These are phyloP conservation scores for Heliothis peltigera DNA, from an alignment of 2,888 invertebrate species.

Conservation along the genomic window DNA sequence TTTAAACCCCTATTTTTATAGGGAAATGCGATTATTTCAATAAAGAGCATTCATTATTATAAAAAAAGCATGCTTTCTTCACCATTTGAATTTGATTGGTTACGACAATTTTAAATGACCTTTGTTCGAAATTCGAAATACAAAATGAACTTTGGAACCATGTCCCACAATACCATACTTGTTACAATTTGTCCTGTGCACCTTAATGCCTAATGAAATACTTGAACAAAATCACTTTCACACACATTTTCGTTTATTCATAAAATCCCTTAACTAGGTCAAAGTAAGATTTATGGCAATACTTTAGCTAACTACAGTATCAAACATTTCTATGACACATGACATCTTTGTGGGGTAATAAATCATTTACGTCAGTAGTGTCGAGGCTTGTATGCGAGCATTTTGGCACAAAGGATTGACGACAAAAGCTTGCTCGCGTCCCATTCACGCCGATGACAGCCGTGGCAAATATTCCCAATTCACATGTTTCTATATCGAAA, in stretches of 20 bases:
- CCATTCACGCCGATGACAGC: conserved; percentile 59
- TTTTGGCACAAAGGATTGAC: conserved; percentile 56
- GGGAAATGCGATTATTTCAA: too few relatives aligned
- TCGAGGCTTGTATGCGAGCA: conserved; percentile 48
- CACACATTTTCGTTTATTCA: neutral
- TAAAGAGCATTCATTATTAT: too few relatives aligned
- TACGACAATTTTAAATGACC: too few relatives aligned
- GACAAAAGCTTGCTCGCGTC: conserved; percentile 59
- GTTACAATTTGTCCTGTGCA: neutral
- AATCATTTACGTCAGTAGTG: conserved; percentile 59
- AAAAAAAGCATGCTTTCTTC: too few relatives aligned
- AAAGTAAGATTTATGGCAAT: conserved; percentile 12
- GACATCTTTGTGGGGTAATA: conserved; percentile 54
- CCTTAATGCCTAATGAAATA: neutral
- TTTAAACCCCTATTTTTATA: too few relatives aligned
- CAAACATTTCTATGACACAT: conserved; percentile 46
- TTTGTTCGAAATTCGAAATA: neutral
- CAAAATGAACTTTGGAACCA: neutral
- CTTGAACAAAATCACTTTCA: neutral
- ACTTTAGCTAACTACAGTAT: conserved; percentile 24
- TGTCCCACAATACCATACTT: neutral
- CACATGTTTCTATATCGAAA: conserved; percentile 55
- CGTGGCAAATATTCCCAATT: conserved; percentile 62
- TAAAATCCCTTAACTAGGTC: neutral
- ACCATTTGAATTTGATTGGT: too few relatives aligned